A percentile compares a stretch with the other conserved stretches of the same genome.
Evolutionary conservation across 2,113 vertebrate genomes (phyloP).

Genomic region (Montifringilla adamsi): DNA sequence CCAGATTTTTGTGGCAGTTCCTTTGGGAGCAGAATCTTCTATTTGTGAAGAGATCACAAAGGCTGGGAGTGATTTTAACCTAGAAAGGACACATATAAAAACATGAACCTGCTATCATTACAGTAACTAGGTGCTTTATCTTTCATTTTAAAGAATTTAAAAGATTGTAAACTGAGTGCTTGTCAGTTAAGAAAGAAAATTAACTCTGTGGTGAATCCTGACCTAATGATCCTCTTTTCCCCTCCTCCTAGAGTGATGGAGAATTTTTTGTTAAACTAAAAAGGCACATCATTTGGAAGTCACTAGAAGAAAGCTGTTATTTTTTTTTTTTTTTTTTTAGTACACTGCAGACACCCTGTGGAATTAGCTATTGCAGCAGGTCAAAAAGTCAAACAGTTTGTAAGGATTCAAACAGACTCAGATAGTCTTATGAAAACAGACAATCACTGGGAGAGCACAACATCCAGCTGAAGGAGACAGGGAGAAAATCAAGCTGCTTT

Average conservation of each 20-base stretch:
- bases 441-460: neutral
- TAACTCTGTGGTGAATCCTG: neutral
- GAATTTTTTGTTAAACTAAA: neutral
- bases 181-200: neutral
- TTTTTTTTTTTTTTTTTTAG: neutral
- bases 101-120: neutral
- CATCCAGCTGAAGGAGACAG: neutral
- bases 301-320: neutral
- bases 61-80: neutral
- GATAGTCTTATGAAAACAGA: neutral
- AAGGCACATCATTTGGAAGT: neutral
- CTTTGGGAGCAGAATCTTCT: conserved; percentile 6
- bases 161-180: neutral
- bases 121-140: neutral
- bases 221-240: neutral
- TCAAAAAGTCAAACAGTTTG: conserved; percentile 35
- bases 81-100: neutral
- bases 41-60: conserved; percentile 8
- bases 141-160: neutral
- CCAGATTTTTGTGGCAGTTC: conserved; percentile 11
- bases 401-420: neutral
- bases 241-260: neutral
- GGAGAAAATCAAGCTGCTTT: neutral
- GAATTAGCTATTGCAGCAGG: conserved; percentile 33
- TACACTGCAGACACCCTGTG: neutral